A percentile compares a stretch with the other conserved stretches of the same genome.
These are phyloP conservation scores for Vandiemenella viatica DNA, from an alignment of 2,888 invertebrate genomes.

Conservation along the genomic window DNA sequence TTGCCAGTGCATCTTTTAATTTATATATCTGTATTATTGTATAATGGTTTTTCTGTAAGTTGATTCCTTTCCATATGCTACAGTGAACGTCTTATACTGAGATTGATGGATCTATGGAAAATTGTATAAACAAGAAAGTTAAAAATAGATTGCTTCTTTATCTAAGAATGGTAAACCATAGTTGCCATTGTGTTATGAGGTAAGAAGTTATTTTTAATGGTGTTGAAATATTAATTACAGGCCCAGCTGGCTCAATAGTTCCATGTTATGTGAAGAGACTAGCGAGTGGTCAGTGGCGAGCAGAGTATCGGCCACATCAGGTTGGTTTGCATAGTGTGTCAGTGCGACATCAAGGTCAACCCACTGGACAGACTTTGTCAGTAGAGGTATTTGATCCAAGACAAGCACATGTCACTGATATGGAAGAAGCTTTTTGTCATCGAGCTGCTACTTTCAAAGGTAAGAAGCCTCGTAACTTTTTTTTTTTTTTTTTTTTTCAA, in stretches of 20 bases:
- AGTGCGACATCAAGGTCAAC: conserved; percentile 42
- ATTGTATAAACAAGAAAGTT: no score
- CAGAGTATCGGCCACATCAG: conserved; percentile 60
- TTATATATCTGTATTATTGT: no score
- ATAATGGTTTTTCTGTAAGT: no score
- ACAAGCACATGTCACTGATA: conserved; percentile 53
- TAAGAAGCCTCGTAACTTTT: no score
- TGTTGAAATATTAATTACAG: conserved; percentile 20
- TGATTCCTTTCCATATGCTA: no score
- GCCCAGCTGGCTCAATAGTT: conserved; percentile 35
- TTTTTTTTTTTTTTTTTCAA: no score
- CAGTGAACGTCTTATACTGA: no score
- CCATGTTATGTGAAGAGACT: conserved; percentile 29
- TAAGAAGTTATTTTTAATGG: background rate
- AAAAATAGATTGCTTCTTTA: no score
- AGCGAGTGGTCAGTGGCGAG: conserved; percentile 33
- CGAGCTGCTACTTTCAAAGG: conserved; percentile 65
- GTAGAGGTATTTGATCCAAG: conserved; percentile 69
- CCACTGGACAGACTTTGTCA: conserved; percentile 43
- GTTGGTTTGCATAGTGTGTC: conserved; percentile 63
- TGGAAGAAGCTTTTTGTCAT: conserved; percentile 65
- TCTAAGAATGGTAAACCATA: background rate
- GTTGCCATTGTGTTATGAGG: background rate
- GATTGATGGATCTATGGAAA: no score
- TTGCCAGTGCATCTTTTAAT: no score